Percentiles rank a stretch among this genome's conserved stretches.
Evolutionary conservation across 2,113 vertebrate species (phyloP).

Genomic region (Clarias macrocephalus): DNA sequence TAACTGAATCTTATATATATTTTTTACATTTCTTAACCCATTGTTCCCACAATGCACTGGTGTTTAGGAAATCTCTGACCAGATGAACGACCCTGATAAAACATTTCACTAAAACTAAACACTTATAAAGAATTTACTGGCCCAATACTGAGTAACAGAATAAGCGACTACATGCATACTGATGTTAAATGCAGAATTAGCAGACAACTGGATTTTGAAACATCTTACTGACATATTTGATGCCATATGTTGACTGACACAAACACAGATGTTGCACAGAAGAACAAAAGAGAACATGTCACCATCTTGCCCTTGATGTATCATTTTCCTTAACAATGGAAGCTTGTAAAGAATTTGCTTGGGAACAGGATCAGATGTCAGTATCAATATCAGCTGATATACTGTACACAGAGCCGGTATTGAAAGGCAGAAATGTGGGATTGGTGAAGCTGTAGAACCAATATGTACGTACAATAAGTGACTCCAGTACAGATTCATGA

Average conservation of each 20-base stretch:
- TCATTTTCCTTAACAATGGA: not conserved
- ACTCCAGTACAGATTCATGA: conserved; percentile 14
- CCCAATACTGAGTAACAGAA: not conserved
- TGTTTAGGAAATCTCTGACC: not conserved
- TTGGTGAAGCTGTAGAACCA: not conserved
- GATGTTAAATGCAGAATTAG: not conserved
- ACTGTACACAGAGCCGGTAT: not conserved
- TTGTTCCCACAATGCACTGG: not conserved
- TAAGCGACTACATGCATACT: not conserved
- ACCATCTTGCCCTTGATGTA: not conserved
- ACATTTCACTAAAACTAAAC: not conserved
- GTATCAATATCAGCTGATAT: not conserved
- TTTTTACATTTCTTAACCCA: not conserved
- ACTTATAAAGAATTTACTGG: not conserved
- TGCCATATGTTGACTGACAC: not conserved
- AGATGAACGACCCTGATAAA: not conserved
- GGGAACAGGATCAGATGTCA: not conserved
- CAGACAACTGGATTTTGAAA: not conserved
- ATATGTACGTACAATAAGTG: conserved; percentile 2
- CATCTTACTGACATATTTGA: not conserved
- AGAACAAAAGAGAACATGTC: not conserved
- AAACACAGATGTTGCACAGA: not conserved
- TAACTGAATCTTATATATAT: too few species aligned
- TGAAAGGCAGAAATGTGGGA: not conserved
- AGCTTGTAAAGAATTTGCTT: not conserved